Conservation (phyloP, 2,797 vertebrate species). For the Chelon auratus region DNA sequence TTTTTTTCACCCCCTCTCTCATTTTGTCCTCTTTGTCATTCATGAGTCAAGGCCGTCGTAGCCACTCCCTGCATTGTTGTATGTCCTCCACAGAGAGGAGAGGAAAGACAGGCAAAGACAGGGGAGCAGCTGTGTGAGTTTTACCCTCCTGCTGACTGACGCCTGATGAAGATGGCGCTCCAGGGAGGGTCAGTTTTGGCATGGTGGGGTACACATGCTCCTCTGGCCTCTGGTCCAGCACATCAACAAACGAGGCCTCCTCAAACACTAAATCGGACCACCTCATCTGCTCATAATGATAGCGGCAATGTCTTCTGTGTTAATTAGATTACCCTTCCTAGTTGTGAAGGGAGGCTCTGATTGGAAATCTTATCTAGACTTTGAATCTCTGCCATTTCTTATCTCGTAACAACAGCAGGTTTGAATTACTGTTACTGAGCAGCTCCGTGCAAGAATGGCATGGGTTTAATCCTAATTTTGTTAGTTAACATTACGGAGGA, state of each 20-base stretch:
- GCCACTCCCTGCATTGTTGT: conserved; percentile 74
- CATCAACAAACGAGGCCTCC: conserved; percentile 52
- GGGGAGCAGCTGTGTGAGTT: conserved; percentile 79
- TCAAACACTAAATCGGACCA: conserved; percentile 25
- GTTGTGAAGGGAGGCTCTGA: conserved; percentile 37
- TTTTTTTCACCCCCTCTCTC: conserved; percentile 45
- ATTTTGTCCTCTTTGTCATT: conserved; percentile 84
- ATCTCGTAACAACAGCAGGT: conserved; percentile 58
- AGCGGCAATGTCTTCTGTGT: conserved; percentile 36
- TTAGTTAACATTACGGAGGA: conserved; percentile 11
- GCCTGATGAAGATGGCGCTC: conserved; percentile 65
- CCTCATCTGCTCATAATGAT: conserved; percentile 46
- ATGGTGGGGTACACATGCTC: conserved; percentile 52
- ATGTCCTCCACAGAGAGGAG: conserved; percentile 67
- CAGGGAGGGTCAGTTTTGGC: conserved; percentile 72
- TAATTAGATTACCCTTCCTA: conserved; percentile 56
- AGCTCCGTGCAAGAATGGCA: conserved; percentile 24
- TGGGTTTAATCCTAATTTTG: not conserved
- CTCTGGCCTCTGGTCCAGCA: conserved; percentile 53
- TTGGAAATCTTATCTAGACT: conserved; percentile 59
- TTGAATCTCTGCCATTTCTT: conserved; percentile 57
- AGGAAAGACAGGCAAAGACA: conserved; percentile 44
- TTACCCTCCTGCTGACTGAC: conserved; percentile 73
- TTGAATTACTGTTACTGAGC: conserved; percentile 37
- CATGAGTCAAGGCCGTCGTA: conserved; percentile 73